These are phyloP conservation scores for Haemorhous mexicanus DNA, from an alignment of 2,113 vertebrate genomes.

Conservation along the genomic window DNA sequence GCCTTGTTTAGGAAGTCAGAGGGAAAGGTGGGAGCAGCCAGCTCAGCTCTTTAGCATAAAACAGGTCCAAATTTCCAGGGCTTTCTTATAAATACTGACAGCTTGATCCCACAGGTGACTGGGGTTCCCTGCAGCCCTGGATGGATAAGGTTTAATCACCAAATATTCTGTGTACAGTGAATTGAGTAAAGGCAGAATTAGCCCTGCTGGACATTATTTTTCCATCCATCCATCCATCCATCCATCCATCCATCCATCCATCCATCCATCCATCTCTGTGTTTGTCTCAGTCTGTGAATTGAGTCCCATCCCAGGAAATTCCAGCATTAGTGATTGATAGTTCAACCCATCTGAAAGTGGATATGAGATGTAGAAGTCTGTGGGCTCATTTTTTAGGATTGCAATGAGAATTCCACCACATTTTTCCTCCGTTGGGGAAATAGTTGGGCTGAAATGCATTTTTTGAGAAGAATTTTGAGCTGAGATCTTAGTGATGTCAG, in stretches of 20 bases:
- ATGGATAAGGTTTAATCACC: neutral
- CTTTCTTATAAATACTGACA: neutral
- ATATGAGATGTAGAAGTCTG: neutral
- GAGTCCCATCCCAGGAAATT: neutral
- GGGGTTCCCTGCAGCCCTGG: neutral
- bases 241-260: no score
- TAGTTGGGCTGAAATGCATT: neutral
- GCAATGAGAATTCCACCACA: neutral
- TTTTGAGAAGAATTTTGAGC: neutral
- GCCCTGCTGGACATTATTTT: neutral
- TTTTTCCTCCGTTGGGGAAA: neutral
- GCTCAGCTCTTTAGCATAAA: neutral
- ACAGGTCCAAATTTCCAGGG: neutral
- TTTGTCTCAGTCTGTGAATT: neutral
- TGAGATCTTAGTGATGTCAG: neutral
- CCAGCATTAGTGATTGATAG: neutral
- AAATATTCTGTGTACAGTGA: neutral
- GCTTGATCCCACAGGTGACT: neutral
- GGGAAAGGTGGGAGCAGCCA: neutral
- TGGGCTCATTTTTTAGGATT: neutral
- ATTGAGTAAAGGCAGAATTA: neutral
- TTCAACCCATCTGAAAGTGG: accelerated
- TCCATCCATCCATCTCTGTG: neutral
- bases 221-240: no score
- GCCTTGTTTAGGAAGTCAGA: neutral